Percentiles rank a stretch among this genome's conserved stretches.
Evolutionary conservation across 2,113 vertebrate genomes (phyloP).

Genomic region (Plectropomus leopardus): DNA sequence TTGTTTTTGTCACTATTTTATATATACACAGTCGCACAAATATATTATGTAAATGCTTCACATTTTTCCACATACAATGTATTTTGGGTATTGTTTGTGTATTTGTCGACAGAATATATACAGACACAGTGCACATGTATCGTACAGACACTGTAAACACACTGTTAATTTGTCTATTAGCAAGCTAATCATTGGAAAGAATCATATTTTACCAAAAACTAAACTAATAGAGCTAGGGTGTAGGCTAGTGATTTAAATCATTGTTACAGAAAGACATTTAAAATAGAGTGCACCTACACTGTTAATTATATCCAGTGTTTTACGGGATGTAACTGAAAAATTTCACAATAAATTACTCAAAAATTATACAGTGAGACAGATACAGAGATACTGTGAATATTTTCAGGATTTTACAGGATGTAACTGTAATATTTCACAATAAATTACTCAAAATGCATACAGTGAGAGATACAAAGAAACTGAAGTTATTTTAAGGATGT

Average conservation of each 20-base stretch:
- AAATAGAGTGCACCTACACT: too few species aligned
- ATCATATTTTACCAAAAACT: not conserved
- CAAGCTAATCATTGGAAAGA: not conserved
- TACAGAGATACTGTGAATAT: too few species aligned
- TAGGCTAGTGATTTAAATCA: not conserved
- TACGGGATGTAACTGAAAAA: too few species aligned
- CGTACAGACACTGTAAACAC: not conserved
- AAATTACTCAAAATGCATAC: too few species aligned
- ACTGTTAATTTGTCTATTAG: not conserved
- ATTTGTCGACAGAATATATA: not conserved
- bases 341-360: too few species aligned
- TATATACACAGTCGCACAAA: not conserved
- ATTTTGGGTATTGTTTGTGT: constrained; percentile 4
- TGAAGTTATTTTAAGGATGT: too few species aligned
- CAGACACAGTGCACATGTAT: not conserved
- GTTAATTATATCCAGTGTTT: too few species aligned
- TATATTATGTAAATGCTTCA: not conserved
- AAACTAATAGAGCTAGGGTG: not conserved
- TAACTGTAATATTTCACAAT: too few species aligned
- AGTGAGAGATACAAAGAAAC: too few species aligned
- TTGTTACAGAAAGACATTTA: not conserved
- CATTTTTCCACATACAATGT: not conserved
- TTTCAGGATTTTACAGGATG: too few species aligned
- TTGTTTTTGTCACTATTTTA: not conserved
- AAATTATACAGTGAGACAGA: too few species aligned